A percentile compares a stretch with the other conserved stretches of the same genome.
Conservation (phyloP, 2,888 invertebrate genomes). For the Cactoblastis cactorum region DNA sequence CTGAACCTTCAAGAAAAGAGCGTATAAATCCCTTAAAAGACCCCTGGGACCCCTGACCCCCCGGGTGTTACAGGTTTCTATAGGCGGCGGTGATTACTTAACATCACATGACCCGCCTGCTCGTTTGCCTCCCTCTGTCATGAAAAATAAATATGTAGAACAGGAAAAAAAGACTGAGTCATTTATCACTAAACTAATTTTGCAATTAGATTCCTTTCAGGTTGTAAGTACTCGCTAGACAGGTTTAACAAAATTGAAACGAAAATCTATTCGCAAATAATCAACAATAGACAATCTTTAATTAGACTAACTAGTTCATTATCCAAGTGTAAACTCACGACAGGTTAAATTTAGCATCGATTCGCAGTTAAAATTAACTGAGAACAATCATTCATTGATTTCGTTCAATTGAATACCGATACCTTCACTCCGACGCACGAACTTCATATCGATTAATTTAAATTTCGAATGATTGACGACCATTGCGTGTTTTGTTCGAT, state of each 20-base stretch:
- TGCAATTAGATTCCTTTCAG: no score
- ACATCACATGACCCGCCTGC: no score
- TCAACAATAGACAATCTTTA: neutral
- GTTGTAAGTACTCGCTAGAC: no score
- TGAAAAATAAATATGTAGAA: no score
- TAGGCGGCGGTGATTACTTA: no score
- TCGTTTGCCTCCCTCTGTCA: no score
- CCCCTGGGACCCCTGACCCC: no score
- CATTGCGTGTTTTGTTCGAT: conserved; percentile 17
- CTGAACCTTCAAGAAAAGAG: no score
- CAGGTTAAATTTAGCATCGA: conserved; percentile 18
- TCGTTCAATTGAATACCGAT: conserved; percentile 57
- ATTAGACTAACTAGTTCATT: conserved; percentile 23
- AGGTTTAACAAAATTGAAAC: neutral
- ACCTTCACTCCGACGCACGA: conserved; percentile 28
- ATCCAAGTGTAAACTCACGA: conserved; percentile 31
- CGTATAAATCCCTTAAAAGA: no score
- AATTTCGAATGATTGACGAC: neutral
- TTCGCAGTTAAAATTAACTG: conserved; percentile 17
- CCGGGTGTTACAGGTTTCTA: no score
- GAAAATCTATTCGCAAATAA: neutral
- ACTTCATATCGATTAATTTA: neutral
- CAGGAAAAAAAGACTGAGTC: no score
- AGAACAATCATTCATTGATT: conserved; percentile 53
- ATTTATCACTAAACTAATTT: no score